These are phyloP conservation scores for Ploceus nigricollis DNA, from an alignment of 2,113 vertebrate genomes.

Conservation along the genomic window DNA sequence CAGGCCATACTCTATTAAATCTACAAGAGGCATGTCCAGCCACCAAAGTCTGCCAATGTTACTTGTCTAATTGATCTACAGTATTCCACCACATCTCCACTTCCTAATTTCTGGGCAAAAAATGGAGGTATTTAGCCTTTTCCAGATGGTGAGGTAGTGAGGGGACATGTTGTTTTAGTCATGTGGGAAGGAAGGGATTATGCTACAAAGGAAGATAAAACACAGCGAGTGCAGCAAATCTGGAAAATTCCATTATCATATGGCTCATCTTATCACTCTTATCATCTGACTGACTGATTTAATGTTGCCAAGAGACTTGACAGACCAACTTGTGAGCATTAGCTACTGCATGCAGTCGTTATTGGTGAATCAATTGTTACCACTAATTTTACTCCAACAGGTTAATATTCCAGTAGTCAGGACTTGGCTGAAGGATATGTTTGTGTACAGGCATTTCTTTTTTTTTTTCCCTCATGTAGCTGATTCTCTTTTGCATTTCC, in stretches of 20 bases:
- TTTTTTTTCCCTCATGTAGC: not conserved
- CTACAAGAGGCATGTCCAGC: not conserved
- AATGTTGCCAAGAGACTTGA: constrained; percentile 17
- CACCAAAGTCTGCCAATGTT: not conserved
- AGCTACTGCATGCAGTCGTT: not conserved
- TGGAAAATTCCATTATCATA: constrained; percentile 36
- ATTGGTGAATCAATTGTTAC: constrained; percentile 28
- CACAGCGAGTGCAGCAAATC: not conserved
- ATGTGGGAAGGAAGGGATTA: not conserved
- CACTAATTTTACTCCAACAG: not conserved
- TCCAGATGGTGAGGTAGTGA: not conserved
- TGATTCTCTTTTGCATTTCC: not conserved
- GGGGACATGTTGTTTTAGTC: not conserved
- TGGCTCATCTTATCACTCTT: not conserved
- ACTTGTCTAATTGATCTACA: not conserved
- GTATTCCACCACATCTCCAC: not conserved
- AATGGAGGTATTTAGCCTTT: not conserved
- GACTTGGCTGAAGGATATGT: not conserved
- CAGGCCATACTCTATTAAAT: not conserved
- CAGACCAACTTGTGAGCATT: not conserved
- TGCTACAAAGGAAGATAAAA: not conserved
- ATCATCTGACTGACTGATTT: constrained; percentile 14
- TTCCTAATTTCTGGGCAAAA: not conserved
- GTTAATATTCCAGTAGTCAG: not conserved
- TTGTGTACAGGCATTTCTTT: not conserved